A percentile compares a stretch with the other conserved stretches of the same genome.
Conservation (phyloP, 2,888 invertebrate genomes). For the Drosophila lutescens region DNA sequence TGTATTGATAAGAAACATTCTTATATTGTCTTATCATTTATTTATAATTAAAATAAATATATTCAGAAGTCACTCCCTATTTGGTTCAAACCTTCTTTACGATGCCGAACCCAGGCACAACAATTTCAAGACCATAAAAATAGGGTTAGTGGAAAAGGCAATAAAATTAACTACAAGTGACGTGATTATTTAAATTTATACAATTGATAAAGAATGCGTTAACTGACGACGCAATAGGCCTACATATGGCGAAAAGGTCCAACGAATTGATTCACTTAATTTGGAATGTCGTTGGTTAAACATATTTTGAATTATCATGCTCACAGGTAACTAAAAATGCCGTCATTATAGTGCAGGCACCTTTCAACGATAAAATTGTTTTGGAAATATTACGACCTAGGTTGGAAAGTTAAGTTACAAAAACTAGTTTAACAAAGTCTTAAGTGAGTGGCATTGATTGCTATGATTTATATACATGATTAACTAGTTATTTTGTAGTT, state of each 20-base stretch:
- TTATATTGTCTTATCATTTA: too few species aligned
- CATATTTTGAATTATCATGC: constrained; percentile 17
- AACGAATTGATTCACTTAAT: background rate
- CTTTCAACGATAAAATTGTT: background rate
- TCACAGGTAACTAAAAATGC: constrained; percentile 5
- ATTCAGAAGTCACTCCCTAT: background rate
- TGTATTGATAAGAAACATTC: background rate
- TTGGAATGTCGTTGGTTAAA: background rate
- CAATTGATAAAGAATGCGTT: background rate
- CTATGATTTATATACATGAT: too few species aligned
- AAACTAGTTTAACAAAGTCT: too few species aligned
- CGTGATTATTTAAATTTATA: background rate
- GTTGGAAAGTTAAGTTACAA: too few species aligned
- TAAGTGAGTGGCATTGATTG: too few species aligned
- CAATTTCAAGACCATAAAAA: background rate
- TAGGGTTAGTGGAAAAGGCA: background rate
- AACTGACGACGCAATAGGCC: background rate
- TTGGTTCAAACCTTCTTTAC: background rate
- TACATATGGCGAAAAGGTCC: background rate
- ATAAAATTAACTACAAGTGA: background rate
- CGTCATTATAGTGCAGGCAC: background rate
- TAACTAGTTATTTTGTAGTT: too few species aligned
- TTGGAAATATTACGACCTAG: background rate
- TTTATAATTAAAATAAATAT: too few species aligned
- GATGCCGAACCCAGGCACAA: background rate